These are phyloP conservation scores for Siniperca scherzeri DNA, from an alignment of 2,797 vertebrate genomes.

Conservation along the genomic window DNA sequence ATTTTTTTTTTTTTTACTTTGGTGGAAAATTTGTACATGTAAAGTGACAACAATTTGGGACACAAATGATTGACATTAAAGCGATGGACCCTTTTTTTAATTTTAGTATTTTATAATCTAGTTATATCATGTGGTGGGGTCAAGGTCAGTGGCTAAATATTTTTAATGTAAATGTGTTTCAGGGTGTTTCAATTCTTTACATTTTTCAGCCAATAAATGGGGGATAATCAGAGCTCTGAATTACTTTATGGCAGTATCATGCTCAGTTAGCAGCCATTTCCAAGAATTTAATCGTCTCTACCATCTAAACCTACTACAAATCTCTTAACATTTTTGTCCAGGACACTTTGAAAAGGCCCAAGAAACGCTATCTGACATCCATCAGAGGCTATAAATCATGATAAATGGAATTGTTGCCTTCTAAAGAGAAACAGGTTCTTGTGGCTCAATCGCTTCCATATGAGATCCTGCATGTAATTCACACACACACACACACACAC, in stretches of 20 bases:
- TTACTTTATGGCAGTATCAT: constrained; percentile 35
- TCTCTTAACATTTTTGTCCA: background rate
- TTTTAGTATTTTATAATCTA: background rate
- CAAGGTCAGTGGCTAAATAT: background rate
- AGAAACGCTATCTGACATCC: constrained; percentile 59
- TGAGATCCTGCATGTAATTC: constrained; percentile 51
- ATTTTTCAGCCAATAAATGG: background rate
- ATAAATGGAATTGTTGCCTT: constrained; percentile 62
- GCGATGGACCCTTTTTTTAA: background rate
- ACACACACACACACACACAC: constrained; percentile 37
- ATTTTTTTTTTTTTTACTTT: background rate
- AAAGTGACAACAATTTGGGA: background rate
- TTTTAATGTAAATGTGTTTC: constrained; percentile 9
- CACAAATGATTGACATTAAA: background rate
- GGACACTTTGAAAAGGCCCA: constrained; percentile 38
- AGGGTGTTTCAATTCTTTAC: background rate
- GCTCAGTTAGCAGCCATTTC: constrained; percentile 16
- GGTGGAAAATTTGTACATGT: background rate
- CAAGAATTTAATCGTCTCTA: constrained; percentile 31
- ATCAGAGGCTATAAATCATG: constrained; percentile 70
- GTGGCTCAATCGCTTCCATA: constrained; percentile 75
- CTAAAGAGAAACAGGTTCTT: constrained; percentile 64
- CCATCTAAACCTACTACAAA: constrained; percentile 12
- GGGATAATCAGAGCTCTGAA: constrained; percentile 5
- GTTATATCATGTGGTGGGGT: background rate